phyloP scores from a whole-genome alignment of 2,797 vertebrate species.

The Acrocephalus scirpaceus region DNA sequence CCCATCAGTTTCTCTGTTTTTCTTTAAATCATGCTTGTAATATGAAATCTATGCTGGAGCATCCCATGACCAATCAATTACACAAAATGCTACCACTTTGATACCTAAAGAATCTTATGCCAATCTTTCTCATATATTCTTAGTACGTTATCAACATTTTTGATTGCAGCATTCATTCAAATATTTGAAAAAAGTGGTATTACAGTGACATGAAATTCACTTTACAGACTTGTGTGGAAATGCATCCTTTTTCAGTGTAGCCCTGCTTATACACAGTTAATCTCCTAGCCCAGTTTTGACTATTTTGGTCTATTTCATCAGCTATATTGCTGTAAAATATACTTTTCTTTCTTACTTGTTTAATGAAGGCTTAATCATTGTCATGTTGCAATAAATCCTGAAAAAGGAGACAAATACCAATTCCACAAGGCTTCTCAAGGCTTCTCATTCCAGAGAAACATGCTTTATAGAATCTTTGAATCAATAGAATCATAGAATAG shows the following conservation, averaged over 20 bases:
- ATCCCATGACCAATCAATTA: neutral
- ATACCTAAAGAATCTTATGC: neutral
- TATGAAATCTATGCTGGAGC: neutral
- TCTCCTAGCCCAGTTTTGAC: neutral
- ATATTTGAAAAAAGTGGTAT: neutral
- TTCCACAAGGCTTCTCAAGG: neutral
- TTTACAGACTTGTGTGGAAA: neutral
- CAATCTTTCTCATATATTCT: neutral
- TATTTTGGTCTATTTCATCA: neutral
- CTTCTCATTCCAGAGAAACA: neutral
- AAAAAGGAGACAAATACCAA: neutral
- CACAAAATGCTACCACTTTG: neutral
- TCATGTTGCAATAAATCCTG: neutral
- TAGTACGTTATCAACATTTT: neutral
- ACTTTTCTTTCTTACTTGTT: neutral
- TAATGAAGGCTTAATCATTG: neutral
- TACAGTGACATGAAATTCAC: neutral
- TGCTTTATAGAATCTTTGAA: neutral
- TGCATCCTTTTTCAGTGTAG: neutral
- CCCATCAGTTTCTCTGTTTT: neutral
- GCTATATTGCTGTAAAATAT: neutral
- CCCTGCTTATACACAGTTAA: neutral
- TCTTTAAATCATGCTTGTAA: neutral
- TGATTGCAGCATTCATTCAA: neutral
- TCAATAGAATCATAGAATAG: neutral